phyloP scores from a whole-genome alignment of 2,113 vertebrate species.

The Meriones unguiculatus region DNA sequence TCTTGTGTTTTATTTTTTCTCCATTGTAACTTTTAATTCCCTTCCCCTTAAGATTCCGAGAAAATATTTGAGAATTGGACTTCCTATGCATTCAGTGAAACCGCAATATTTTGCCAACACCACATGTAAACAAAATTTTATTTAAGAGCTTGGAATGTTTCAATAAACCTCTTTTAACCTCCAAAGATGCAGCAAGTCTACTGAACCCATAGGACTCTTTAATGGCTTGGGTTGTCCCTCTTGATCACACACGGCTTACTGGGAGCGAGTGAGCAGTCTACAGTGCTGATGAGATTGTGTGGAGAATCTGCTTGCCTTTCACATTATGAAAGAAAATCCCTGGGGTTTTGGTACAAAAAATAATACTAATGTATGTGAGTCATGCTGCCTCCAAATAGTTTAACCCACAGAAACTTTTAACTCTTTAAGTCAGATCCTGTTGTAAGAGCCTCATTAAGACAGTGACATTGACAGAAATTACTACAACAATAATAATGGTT shows the following conservation, averaged over 20 bases:
- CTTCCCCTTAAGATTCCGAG: constrained; percentile 15
- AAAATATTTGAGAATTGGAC: constrained; percentile 37
- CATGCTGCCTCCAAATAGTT: constrained; percentile 51
- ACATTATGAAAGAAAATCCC: constrained; percentile 79
- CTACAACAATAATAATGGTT: background rate
- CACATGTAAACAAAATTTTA: constrained; percentile 83
- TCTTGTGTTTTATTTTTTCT: constrained; percentile 27
- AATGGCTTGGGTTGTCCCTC: constrained; percentile 81
- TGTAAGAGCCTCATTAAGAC: background rate
- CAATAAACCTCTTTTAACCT: constrained; percentile 79
- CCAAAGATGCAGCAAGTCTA: constrained; percentile 71
- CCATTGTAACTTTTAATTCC: constrained; percentile 11
- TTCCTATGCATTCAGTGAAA: constrained; percentile 58
- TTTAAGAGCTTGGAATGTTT: constrained; percentile 75
- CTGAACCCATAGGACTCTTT: constrained; percentile 77
- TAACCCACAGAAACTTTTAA: constrained; percentile 52
- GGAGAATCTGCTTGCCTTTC: constrained; percentile 82
- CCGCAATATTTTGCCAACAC: constrained; percentile 65
- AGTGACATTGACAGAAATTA: background rate
- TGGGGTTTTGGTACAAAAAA: constrained; percentile 66
- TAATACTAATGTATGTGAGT: constrained; percentile 17
- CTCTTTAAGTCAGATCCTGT: constrained; percentile 3
- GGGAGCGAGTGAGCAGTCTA: constrained; percentile 62
- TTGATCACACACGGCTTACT: constrained; percentile 58
- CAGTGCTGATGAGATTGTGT: constrained; percentile 67